Evolutionary conservation across 2,888 invertebrate genomes (phyloP), one percentile per base, ranked within the genome.

Genomic region (Choreutis nemorana): DNA sequence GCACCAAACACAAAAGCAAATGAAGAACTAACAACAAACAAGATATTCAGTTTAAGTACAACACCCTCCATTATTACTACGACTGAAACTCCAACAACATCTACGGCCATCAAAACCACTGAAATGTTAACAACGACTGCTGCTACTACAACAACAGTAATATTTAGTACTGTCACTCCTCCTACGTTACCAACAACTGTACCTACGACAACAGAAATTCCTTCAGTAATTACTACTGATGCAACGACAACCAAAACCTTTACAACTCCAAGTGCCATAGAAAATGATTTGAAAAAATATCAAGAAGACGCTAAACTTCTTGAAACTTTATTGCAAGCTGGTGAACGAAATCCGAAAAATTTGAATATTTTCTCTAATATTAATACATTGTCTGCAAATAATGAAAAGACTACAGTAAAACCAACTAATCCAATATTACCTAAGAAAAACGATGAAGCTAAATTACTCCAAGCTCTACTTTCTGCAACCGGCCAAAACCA

Each of bases 281-380:
- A 43, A 23, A 41, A 45, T 20, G 45, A 44, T 30, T 27, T 64
- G 25, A 59, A 42, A 29, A 54, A 57, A 40, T 65, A 61, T 35
- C 55, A 64, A 50, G 53, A 62, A 39, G 68, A 72, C 35, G 48
- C 60, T 26, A 50, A 58, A 32, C 35, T 59, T 28, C 36, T 62
- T 12, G 56, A 64, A 39, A 43, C 48, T 5, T 47, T 49, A 36
- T 36, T 67, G 39, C 47, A 54, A 53, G 54, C 66, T 39, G 58
- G 58, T 7, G 66, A 62, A 31, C 68, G 77, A 29, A 70, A 63
- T 48, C 70, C 77, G 12, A 70, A 71, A 50, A 66, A 59, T 33
- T 54, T 75, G 34, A 68, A 59, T 23, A 39, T 52, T 18, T 49
- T 56, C 36, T 43, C 45, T 29, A 54, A 47, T 28, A 36, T 41